phyloP scores from a whole-genome alignment of 1,140 invertebrate species.

The Drosophila murphyi region DNA sequence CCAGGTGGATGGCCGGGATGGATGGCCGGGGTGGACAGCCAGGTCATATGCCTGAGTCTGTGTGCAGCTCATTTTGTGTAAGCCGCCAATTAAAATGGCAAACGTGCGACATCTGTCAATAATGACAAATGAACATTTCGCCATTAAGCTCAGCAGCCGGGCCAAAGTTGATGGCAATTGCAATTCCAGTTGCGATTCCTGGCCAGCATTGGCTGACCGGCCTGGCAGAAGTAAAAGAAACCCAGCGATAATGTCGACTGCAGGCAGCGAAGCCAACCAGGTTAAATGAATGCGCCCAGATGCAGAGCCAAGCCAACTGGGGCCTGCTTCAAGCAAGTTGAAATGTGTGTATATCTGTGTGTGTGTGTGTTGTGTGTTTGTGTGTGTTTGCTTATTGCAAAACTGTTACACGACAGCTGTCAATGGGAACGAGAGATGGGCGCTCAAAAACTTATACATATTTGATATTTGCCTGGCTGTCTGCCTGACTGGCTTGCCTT shows the following conservation, averaged over 20 bases:
- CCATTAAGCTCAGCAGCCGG: conserved; percentile 36
- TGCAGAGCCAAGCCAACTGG: conserved; percentile 32
- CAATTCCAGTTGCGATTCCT: conserved; percentile 8
- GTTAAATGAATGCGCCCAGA: conserved; percentile 18
- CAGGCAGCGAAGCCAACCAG: conserved; percentile 1
- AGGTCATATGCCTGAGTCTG: conserved; percentile 31
- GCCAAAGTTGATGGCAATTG: conserved; percentile 28
- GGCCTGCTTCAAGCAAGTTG: conserved; percentile 18
- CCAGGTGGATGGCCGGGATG: background rate
- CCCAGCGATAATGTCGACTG: conserved; percentile 21
- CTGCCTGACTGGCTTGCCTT: conserved; percentile 16
- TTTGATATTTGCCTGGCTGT: conserved; percentile 45
- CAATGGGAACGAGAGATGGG: conserved; percentile 25
- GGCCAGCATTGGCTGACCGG: conserved; percentile 19
- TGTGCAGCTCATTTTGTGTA: conserved; percentile 72
- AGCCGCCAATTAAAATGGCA: conserved; percentile 81
- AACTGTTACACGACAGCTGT: conserved; percentile 45
- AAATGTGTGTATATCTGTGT: background rate
- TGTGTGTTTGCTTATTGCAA: conserved; percentile 22
- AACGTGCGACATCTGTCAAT: conserved; percentile 77
- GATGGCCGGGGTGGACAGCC: conserved; percentile 11
- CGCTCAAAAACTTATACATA: conserved; percentile 65
- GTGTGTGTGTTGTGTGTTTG: background rate
- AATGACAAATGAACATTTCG: conserved; percentile 81
- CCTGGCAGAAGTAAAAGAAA: conserved; percentile 23